Percentiles rank a stretch among this genome's conserved stretches.
These are phyloP conservation scores for Pomatostomus ruficeps DNA, from an alignment of 2,113 vertebrate species.

Conservation along the genomic window DNA sequence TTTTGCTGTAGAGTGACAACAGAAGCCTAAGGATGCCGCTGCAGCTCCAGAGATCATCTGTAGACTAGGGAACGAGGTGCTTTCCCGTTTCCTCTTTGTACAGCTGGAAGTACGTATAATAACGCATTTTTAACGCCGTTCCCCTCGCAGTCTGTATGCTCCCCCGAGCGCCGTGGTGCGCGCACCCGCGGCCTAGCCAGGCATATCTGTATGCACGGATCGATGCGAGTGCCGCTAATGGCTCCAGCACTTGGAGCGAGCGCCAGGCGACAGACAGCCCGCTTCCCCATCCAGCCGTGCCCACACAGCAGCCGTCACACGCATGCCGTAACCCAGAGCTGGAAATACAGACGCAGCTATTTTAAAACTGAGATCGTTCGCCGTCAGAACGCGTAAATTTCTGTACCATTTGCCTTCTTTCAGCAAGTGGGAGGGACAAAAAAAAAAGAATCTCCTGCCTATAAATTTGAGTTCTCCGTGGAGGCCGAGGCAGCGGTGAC, in stretches of 20 bases:
- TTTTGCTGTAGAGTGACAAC: neutral
- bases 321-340: neutral
- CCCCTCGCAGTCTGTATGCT: neutral
- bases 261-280: neutral
- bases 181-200: neutral
- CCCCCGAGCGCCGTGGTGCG: neutral
- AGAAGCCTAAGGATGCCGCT: neutral
- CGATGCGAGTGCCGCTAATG: conserved; percentile 14
- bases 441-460: neutral
- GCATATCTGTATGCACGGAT: neutral
- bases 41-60: neutral
- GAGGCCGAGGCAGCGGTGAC: neutral
- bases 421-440: neutral
- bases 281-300: neutral
- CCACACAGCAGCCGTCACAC: neutral
- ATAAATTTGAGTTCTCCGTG: neutral
- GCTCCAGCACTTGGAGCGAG: neutral
- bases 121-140: neutral
- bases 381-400: neutral
- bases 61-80: neutral
- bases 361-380: neutral
- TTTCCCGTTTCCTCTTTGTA: neutral
- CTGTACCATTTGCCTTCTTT: neutral
- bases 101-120: rapidly evolving
- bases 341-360: neutral